Conservation (phyloP, 2,113 vertebrate genomes). For the Lontra canadensis region DNA sequence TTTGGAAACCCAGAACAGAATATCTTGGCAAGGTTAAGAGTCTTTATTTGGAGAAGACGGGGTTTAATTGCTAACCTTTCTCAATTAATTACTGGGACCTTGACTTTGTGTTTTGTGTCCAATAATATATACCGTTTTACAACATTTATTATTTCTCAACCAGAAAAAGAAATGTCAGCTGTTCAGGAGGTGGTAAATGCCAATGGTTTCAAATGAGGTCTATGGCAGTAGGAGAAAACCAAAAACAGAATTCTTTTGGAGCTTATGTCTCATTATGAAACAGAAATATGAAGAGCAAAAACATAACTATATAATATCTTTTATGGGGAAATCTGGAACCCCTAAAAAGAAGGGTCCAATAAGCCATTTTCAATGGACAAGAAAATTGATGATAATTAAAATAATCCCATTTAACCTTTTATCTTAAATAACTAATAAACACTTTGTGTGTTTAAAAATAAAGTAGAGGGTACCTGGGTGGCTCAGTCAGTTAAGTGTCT, state of each 20-base stretch:
- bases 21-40: neutral
- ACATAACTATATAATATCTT: neutral
- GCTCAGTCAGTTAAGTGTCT: neutral
- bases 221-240: neutral
- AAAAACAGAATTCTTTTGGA: neutral
- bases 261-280: neutral
- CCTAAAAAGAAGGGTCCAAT: neutral
- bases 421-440: slow-evolving; percentile 1
- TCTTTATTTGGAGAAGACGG: neutral
- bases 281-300: slow-evolving; percentile 4
- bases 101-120: neutral
- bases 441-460: neutral
- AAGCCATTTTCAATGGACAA: neutral
- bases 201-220: neutral
- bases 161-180: neutral
- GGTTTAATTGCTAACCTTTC: neutral
- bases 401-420: neutral
- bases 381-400: slow-evolving; percentile 21
- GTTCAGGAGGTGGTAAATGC: neutral
- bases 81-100: neutral
- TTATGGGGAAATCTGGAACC: neutral
- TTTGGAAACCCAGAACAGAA: neutral
- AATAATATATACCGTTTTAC: neutral
- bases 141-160: no score
- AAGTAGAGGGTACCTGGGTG: neutral